Evolutionary conservation across 2,888 invertebrate species (phyloP), one percentile per base, ranked within the genome.

Genomic region (Mesopsocus fuscifrons): DNA sequence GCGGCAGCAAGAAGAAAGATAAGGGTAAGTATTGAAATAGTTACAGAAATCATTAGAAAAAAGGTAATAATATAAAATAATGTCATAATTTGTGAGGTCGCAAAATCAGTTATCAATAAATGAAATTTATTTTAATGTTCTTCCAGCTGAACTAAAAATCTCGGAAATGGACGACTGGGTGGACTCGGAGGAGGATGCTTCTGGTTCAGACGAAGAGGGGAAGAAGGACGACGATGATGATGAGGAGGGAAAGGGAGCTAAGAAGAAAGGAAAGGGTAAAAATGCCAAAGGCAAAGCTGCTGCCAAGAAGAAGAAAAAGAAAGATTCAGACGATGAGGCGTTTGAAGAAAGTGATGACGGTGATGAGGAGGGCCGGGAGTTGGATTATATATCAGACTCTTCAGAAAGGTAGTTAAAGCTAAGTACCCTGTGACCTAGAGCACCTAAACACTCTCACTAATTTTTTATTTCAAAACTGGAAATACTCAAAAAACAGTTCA

Each of bases 321-420:
- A 77, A 44, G 79, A 77, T 48, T 78, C 82, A 0, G 81, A 89
- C 48, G 79, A 83, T 50, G 92, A 94, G 57, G 92, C 91, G 0
- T 74, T 83, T 44, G 94, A 95, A 58, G 95, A 97, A 55, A 92
- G 92, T 49, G 95, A 95, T 59, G 94, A 95, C 58, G 94, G 92
- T 0, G 94, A 97, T 58, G 91, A 87, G 54, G 95, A 95, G 63
- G 94, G 94, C 0, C 63, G 85, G 42, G 95, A 97, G 65, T 71
- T 79, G 51, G 95, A 95, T 61, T 95, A 95, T 56, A 92, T 94
- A 55, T 85, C 88, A 0, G 85, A 85, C 57, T 82, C 81, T 0
- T 81, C 82, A 1, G 77, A 77, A 48, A 74, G 74, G 75, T 74
- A 55, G 46, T n/a, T n/a, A n/a, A n/a, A n/a, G n/a, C n/a, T n/a